phyloP scores from a whole-genome alignment of 2,113 vertebrate species.

The Dromiciops gliroides region DNA sequence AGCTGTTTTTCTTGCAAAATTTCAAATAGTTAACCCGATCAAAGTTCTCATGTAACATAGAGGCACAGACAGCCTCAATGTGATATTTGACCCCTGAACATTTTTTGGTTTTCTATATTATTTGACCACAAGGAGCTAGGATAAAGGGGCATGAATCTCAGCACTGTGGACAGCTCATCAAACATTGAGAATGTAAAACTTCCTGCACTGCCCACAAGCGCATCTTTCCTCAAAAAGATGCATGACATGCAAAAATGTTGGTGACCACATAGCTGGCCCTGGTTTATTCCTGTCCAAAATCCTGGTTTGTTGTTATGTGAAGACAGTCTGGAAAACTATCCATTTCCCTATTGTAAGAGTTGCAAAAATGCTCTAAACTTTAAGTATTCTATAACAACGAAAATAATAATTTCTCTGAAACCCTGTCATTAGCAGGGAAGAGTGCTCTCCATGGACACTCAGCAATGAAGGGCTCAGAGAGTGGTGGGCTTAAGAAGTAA shows the following conservation, averaged over 20 bases:
- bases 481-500: not conserved
- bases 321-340: not conserved
- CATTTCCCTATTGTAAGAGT: not conserved
- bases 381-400: not conserved
- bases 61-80: not conserved
- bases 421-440: not conserved
- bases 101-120: not conserved
- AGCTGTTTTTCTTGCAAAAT: not conserved
- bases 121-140: not conserved
- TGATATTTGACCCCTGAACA: not conserved
- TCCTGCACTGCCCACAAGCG: not conserved
- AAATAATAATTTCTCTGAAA: not conserved
- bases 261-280: not conserved
- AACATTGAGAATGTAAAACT: not conserved
- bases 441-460: not conserved
- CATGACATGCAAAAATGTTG: not conserved
- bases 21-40: not conserved
- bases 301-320: not conserved
- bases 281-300: not conserved
- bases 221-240: not conserved
- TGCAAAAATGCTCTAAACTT: slow-evolving; percentile 29
- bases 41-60: not conserved
- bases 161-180: not conserved
- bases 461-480: not conserved
- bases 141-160: not conserved